Percentiles rank a stretch among this genome's conserved stretches.
Conservation (phyloP, 2,113 vertebrate species). For the Eubucco bourcierii region DNA sequence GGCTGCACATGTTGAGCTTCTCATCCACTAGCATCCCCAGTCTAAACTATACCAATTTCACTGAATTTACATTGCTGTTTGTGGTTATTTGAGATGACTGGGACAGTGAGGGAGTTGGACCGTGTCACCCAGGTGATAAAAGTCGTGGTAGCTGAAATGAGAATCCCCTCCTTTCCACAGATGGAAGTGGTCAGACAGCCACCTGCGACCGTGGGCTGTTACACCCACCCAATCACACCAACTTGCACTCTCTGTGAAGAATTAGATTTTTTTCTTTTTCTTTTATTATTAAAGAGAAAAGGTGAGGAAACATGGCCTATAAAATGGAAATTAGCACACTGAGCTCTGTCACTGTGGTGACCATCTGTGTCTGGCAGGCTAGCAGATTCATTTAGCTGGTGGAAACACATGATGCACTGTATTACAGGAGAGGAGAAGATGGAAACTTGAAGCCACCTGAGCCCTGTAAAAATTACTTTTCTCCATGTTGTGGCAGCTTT, state of each 20-base stretch:
- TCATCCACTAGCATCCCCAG: background rate
- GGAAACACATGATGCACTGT: background rate
- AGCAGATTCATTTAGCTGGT: constrained; percentile 24
- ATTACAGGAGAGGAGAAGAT: background rate
- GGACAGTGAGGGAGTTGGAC: background rate
- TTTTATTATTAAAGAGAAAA: background rate
- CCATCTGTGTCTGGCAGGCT: constrained; percentile 3
- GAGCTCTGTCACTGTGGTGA: constrained; percentile 1
- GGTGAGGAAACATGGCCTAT: background rate
- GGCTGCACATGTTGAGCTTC: no score
- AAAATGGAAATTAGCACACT: background rate
- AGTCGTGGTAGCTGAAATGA: background rate
- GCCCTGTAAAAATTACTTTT: constrained; percentile 60
- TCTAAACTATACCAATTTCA: background rate
- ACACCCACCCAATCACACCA: background rate
- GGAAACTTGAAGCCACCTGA: constrained; percentile 21
- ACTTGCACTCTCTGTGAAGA: background rate
- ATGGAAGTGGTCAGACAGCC: background rate
- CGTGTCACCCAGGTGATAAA: background rate
- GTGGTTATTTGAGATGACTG: background rate
- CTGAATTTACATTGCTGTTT: background rate
- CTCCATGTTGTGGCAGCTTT: constrained; percentile 50
- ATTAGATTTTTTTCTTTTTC: background rate
- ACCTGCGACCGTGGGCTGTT: background rate
- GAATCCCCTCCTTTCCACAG: background rate